Base-by-base conservation (phyloP, 2,113 vertebrate genomes). In the Aegithalos caudatus region DNA sequence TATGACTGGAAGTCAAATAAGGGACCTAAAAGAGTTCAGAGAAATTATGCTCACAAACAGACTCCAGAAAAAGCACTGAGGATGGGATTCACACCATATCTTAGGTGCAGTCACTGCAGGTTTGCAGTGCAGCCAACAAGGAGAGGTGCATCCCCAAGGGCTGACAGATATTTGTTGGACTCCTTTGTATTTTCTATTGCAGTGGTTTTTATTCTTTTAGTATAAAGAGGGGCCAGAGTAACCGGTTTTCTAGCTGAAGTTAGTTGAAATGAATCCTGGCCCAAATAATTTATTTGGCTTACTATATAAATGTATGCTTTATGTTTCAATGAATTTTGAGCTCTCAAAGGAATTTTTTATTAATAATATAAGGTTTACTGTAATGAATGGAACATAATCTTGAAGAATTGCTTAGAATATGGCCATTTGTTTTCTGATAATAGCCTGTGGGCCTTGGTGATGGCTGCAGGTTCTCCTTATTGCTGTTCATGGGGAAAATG, bases 361-460 rank as follows among this genome's bases (percentile, higher is more conserved):
- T 90, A 77, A 73, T 87, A 79, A 77, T 72, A 66, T 18, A 71
- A 77, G 17, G 6, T 69, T 14, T 28, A 74, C 12, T 19, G 33
- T 77, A 93, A 88, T 56, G 60, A 80, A 94, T 71, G 88, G 84
- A 93, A 44, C 12, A 29, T 94, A 92, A 86, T 88, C 27, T 25
- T 92, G 85, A 94, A 64, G 51, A 76, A 95, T 81, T 80, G 79
- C 42, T 66, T 62, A 80, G 62, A 88, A 70, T 31, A 33, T 19
- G 33, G 31, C 47, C 54, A 88, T 96, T 93, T 88, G 35, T 95
- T 84, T 93, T 77, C 90, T 77, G 27, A 45, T 33, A 92, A 70
- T 27, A 82, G 29, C 54, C 54, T 72, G 27, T 77, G 58, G 67
- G 51, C 56, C 29, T 70, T 73, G 44, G 10, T 64, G 72, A 73